Base-by-base conservation (phyloP, 2,797 vertebrate species). In the Microcaecilia unicolor region DNA sequence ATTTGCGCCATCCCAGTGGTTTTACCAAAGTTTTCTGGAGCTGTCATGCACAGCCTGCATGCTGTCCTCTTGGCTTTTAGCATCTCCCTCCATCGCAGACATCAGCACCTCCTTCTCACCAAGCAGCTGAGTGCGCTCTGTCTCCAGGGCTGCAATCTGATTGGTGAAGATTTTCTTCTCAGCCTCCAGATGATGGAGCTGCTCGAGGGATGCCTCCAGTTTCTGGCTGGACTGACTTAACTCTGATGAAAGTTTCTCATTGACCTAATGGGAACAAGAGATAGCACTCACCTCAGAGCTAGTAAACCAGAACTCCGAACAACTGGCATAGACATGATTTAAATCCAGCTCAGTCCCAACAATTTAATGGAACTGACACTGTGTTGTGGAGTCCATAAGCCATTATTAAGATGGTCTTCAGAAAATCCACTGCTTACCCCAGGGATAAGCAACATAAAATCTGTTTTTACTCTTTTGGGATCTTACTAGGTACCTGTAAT, bases 191-290 rank as follows among this genome's bases (percentile, higher is more conserved):
- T 74, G 64, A 26, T 69, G 52, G 9, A 83, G 44, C 44, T 78
- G 51, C 19, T 44, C 41, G 39, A 72, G 45, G 23, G 55, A 65
- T 5, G 15, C 28, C 17, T 25, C 48, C 10, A 35, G 24, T 19
- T 30, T 52, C 34, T 58, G 50, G 25, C 41, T 61, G 15, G 53
- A 64, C 38, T 38, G 44, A 14, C 69, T 57, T 11, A 81, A 64
- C 28, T 86, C 74, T 17, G 31, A 17, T 17, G 44, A 52, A 25
- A 86, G 48, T 25, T 68, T 72, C 38, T 80, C 51, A 21, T 78
- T 65, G 5, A 11, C 39, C 55, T 58, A 41, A 10, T 19, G 8
- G 12, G 8, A 13, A 15, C 13, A 24, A 20, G 31, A 18, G 7
- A 12, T 23, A 3, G 11, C 4, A 9, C 34, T 21, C 17, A 34